These are phyloP conservation scores for Eupithecia abbreviata DNA, from an alignment of 2,888 invertebrate species.

Conservation along the genomic window DNA sequence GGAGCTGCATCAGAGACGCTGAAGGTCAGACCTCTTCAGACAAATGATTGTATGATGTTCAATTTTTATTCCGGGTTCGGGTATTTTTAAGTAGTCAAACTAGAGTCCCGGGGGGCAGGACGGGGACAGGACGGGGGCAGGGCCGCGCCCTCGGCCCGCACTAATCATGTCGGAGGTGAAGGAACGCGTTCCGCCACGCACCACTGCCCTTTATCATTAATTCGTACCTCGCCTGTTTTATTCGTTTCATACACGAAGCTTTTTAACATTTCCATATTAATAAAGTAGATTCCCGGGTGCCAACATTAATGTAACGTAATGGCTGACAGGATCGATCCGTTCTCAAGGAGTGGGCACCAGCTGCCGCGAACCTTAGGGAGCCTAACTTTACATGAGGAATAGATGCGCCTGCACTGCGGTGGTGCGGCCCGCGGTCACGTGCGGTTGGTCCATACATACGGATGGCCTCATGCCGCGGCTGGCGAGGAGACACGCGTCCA, in stretches of 20 bases:
- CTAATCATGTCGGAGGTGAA: conserved; percentile 48
- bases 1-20: too few species aligned
- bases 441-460: too few species aligned
- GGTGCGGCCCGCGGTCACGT: too few species aligned
- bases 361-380: too few species aligned
- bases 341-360: neutral
- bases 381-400: too few species aligned
- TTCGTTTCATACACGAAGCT: conserved; percentile 29
- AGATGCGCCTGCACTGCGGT: too few species aligned
- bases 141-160: conserved; percentile 37
- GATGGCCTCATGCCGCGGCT: too few species aligned
- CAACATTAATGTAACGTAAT: neutral
- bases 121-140: neutral
- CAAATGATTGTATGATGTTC: too few species aligned
- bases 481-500: too few species aligned
- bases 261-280: conserved; percentile 15
- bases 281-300: neutral
- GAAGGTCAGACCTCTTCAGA: too few species aligned
- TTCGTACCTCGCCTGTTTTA: conserved; percentile 26
- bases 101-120: neutral
- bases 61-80: too few species aligned
- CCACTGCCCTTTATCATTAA: conserved; percentile 38
- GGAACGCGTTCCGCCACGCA: conserved; percentile 44
- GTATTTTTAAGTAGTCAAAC: neutral
- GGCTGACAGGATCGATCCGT: neutral